Evolutionary conservation across 2,888 invertebrate genomes (phyloP).

Genomic region (Tipula helvola): DNA sequence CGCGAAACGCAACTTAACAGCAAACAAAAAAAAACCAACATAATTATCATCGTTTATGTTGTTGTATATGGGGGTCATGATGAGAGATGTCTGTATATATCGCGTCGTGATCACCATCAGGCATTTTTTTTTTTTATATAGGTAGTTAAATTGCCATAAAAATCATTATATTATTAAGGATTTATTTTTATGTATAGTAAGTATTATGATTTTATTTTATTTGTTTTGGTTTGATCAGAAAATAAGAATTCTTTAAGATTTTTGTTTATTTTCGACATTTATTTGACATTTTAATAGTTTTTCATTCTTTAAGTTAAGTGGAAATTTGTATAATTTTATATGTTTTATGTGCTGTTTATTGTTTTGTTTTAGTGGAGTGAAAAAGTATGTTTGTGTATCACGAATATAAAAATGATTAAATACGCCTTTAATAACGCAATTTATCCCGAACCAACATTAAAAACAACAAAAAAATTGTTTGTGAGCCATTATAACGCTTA

Average conservation of each 20-base stretch:
- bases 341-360: neutral
- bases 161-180: neutral
- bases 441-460: too few species aligned
- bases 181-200: neutral
- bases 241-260: neutral
- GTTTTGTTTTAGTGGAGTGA: neutral
- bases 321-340: neutral
- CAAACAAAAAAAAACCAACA: neutral
- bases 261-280: neutral
- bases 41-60: neutral
- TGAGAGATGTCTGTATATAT: neutral
- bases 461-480: too few species aligned
- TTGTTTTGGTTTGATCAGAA: neutral
- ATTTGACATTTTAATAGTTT: neutral
- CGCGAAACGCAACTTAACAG: neutral
- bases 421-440: neutral
- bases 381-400: neutral
- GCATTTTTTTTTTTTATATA: neutral
- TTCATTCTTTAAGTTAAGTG: neutral
- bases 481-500: too few species aligned
- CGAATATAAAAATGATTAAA: neutral
- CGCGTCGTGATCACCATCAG: conserved; percentile 8
- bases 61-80: neutral
- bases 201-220: neutral
- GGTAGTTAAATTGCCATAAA: neutral